Evolutionary conservation across 1,140 invertebrate species (phyloP), one percentile per base, ranked within the genome.

Genomic region (Camponotus floridanus): DNA sequence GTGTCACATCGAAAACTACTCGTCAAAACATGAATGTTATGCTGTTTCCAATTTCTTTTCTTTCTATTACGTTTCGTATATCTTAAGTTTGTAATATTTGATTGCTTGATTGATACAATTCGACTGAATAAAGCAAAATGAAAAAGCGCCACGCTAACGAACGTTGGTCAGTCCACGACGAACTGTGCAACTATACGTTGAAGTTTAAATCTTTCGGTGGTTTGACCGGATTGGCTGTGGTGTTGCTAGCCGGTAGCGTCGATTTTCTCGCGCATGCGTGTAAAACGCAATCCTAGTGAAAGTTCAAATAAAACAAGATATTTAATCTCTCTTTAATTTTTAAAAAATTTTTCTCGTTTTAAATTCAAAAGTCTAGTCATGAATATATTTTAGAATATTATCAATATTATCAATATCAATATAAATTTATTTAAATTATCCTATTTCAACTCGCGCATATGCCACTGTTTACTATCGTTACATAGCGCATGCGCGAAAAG

Each of bases 141-240:
- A 59, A 15, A n/a, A n/a, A n/a, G n/a, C n/a, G n/a, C n/a, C n/a
- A 51, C 0, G 3, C 48, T 18, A 64, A 3, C n/a, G n/a, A 76
- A 26, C 45, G 8, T 48, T 31, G 21, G 0, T 51, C 15, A 26
- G 6, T 7, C n/a, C 39, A 80, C 62, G 33, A 80, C 4, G n/a
- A 67, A 57, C 39, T 4, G 15, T 21, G 0, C 21, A n/a, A 31
- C 13, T 45, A 39, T 4, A 13, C 64, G 21, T 80, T 80, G 13
- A 70, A 70, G 64, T 80, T 80, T 67, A 18, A 80, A 80, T 80
- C n/a, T n/a, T 31, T 45, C 36, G 18, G n/a, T 67, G 31, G 45
- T 5, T 55, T 21, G 13, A n/a, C 15, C 45, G 76, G 64, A 80
- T 80, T 80, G 76, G 76, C 13, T 11, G 59, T 8, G 8, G 33